A percentile compares a stretch with the other conserved stretches of the same genome.
These are phyloP conservation scores for Heptranchias perlo DNA, from an alignment of 2,113 vertebrate species.

Conservation along the genomic window DNA sequence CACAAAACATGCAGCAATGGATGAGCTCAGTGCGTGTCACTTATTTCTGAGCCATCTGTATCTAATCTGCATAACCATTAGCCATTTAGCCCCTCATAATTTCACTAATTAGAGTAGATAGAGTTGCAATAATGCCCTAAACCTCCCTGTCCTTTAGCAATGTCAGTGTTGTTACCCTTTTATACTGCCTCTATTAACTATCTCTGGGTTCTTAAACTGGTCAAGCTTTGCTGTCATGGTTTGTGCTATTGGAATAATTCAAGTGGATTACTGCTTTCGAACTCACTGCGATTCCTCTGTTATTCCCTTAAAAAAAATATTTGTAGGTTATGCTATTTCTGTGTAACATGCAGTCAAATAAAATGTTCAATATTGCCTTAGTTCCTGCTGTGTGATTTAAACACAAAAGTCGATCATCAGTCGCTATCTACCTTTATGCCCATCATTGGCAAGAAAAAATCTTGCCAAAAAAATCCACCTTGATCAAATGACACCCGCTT, in stretches of 20 bases:
- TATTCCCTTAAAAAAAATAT: background rate
- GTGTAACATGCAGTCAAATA: background rate
- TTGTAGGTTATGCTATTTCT: background rate
- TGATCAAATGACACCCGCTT: background rate
- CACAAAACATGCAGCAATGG: too few species aligned
- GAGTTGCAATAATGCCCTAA: too few species aligned
- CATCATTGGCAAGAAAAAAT: background rate
- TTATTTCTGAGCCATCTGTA: too few species aligned
- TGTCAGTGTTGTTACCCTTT: too few species aligned
- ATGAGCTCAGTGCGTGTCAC: too few species aligned
- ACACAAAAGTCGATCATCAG: background rate
- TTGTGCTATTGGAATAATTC: too few species aligned
- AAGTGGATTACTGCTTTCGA: too few species aligned
- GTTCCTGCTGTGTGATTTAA: background rate
- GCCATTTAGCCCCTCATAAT: too few species aligned
- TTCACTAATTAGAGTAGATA: too few species aligned
- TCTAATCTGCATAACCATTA: too few species aligned
- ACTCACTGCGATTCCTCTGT: background rate
- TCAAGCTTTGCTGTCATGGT: background rate
- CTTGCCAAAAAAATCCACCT: background rate
- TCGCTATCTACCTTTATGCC: background rate
- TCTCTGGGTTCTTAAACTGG: background rate
- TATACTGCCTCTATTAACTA: too few species aligned
- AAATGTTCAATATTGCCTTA: background rate
- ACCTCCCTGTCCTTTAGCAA: too few species aligned